Evolutionary conservation across 2,888 invertebrate species (phyloP).

Genomic region (Himalopsyche anomala): DNA sequence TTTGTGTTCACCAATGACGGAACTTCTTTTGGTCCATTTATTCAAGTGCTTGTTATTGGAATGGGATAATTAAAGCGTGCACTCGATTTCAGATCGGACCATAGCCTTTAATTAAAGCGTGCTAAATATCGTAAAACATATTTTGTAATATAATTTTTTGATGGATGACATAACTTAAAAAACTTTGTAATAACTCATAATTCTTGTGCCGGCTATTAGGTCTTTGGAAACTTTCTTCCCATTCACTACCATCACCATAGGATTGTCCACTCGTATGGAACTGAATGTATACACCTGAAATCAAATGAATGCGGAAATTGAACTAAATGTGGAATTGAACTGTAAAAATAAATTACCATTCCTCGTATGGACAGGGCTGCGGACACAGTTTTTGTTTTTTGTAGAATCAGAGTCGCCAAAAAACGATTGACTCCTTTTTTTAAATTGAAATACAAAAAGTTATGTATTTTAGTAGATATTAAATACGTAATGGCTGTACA

Average conservation of each 20-base stretch:
- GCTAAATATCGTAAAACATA: conserved; percentile 12
- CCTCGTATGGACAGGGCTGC: too few relatives aligned
- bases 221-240: conserved; percentile 83
- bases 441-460: too few relatives aligned
- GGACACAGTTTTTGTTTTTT: too few relatives aligned
- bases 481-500: too few relatives aligned
- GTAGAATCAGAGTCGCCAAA: too few relatives aligned
- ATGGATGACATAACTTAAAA: conserved; percentile 37
- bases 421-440: too few relatives aligned
- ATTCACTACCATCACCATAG: conserved; percentile 85
- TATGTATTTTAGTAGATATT: too few relatives aligned
- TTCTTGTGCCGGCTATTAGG: conserved; percentile 81
- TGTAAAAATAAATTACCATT: too few relatives aligned
- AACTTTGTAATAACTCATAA: conserved; percentile 81
- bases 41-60: conserved; percentile 7
- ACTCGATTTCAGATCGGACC: not conserved
- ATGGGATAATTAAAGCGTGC: conserved; percentile 23
- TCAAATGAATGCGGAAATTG: conserved; percentile 56
- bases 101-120: not conserved
- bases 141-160: not conserved
- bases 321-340: not conserved
- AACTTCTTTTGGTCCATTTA: conserved; percentile 12
- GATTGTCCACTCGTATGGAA: conserved; percentile 87
- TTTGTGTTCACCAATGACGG: not conserved
- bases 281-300: conserved; percentile 84